These are phyloP conservation scores for Rhagologus leucostigma DNA, from an alignment of 2,113 vertebrate species.

Conservation along the genomic window DNA sequence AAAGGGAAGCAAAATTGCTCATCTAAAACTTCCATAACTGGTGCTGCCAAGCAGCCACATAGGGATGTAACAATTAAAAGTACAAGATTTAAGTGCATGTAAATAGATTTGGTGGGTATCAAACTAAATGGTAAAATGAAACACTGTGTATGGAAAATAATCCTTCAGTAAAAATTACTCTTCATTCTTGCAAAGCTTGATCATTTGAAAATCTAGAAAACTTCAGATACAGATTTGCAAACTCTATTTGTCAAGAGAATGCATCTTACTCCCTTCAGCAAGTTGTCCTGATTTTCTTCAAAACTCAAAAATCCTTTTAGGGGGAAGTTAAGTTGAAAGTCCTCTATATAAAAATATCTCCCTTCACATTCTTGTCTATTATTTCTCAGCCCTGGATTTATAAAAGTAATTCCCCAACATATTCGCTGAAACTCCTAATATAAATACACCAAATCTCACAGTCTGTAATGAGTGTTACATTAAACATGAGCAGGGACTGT, in stretches of 20 bases:
- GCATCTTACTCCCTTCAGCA: not conserved
- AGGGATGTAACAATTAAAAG: not conserved
- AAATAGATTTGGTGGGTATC: not conserved
- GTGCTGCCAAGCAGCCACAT: not conserved
- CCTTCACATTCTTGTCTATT: slow-evolving; percentile 29
- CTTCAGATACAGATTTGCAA: not conserved
- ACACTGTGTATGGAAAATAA: not conserved
- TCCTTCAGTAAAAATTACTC: not conserved
- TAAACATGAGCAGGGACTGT: not conserved
- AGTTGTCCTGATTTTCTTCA: not conserved
- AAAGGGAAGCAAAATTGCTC: not conserved
- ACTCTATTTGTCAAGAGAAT: not conserved
- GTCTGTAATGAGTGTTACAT: not conserved
- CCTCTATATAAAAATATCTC: slow-evolving; percentile 29
- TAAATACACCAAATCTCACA: slow-evolving; percentile 52
- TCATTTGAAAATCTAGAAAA: not conserved
- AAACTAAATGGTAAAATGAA: not conserved
- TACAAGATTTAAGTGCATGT: not conserved
- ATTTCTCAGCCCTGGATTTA: slow-evolving; percentile 57
- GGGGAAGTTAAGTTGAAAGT: slow-evolving; percentile 38
- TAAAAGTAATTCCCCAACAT: slow-evolving; percentile 69
- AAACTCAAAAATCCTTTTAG: slow-evolving; percentile 21
- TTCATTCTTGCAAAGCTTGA: not conserved
- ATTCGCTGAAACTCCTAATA: slow-evolving; percentile 59
- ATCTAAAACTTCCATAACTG: not conserved